Evolutionary conservation across 2,113 vertebrate species (phyloP).

Genomic region (Polypterus senegalus): DNA sequence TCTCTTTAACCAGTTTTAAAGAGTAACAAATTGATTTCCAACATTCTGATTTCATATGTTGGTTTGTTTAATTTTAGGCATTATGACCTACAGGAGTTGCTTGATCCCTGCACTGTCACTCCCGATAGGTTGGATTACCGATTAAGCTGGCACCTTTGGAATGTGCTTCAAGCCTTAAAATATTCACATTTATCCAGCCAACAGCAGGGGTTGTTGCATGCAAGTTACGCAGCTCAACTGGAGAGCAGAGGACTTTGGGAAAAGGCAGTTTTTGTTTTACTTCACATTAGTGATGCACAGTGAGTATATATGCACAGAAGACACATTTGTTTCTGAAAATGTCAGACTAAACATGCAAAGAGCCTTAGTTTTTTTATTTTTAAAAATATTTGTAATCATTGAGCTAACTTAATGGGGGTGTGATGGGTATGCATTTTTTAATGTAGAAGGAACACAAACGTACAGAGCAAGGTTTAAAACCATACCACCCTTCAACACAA

Average conservation of each 20-base stretch:
- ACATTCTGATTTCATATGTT: neutral
- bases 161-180: constrained; percentile 71
- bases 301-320: constrained; percentile 30
- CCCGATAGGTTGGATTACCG: constrained; percentile 74
- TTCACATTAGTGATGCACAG: constrained; percentile 64
- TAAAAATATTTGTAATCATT: no score
- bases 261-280: constrained; percentile 73
- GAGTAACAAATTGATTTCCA: no score
- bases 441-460: no score
- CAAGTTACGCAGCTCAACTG: constrained; percentile 80
- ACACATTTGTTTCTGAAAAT: no score
- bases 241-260: constrained; percentile 84
- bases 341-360: no score
- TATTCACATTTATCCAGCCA: constrained; percentile 67
- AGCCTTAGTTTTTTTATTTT: neutral
- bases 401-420: no score
- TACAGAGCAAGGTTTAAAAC: no score
- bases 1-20: no score
- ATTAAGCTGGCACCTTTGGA: constrained; percentile 93
- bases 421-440: no score
- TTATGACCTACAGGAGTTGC: constrained; percentile 72
- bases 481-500: no score
- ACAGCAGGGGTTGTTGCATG: constrained; percentile 63
- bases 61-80: constrained; percentile 36
- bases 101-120: constrained; percentile 76